Evolutionary conservation across 2,888 invertebrate species (phyloP).

Genomic region (Cartodere bifasciata): DNA sequence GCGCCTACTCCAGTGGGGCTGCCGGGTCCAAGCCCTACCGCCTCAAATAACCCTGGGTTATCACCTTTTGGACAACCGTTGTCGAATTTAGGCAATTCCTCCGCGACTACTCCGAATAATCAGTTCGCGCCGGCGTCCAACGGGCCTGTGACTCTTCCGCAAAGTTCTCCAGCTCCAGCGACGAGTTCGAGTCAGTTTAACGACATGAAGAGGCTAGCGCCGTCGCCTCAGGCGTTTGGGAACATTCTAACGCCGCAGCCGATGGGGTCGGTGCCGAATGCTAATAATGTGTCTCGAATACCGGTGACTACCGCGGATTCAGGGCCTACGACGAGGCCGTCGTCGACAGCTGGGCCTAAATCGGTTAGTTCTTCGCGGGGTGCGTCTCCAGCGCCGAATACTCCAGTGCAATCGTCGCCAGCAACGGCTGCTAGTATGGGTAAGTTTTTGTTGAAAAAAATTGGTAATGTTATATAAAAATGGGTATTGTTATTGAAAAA

Average conservation of each 20-base stretch:
- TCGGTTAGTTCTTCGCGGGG: slow-evolving; percentile 49
- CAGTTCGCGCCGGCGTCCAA: slow-evolving; percentile 33
- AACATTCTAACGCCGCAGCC: slow-evolving; percentile 22
- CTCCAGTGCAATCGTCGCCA: slow-evolving; percentile 32
- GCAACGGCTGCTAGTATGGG: slow-evolving; percentile 36
- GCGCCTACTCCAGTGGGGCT: slow-evolving; percentile 57
- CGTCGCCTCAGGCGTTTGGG: slow-evolving; percentile 31
- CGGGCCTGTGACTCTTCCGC: slow-evolving; percentile 34
- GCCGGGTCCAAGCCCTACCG: slow-evolving; percentile 67
- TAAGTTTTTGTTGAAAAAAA: no score
- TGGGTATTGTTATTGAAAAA: no score
- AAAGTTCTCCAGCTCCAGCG: slow-evolving; percentile 33
- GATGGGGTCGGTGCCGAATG: slow-evolving; percentile 29
- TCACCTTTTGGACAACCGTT: slow-evolving; percentile 60
- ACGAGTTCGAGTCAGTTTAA: slow-evolving; percentile 42
- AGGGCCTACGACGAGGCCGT: slow-evolving; percentile 44
- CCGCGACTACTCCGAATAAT: slow-evolving; percentile 18
- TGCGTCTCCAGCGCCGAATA: slow-evolving; percentile 40
- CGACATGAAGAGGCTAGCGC: slow-evolving; percentile 45
- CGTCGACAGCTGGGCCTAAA: slow-evolving; percentile 45
- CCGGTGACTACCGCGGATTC: slow-evolving; percentile 28
- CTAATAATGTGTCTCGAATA: no score
- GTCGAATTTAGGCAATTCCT: slow-evolving; percentile 34
- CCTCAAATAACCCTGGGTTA: slow-evolving; percentile 37
- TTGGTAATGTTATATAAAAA: no score